A percentile compares a stretch with the other conserved stretches of the same genome.
These are phyloP conservation scores for Augochlorella aurata DNA, from an alignment of 2,888 invertebrate species.

Conservation along the genomic window DNA sequence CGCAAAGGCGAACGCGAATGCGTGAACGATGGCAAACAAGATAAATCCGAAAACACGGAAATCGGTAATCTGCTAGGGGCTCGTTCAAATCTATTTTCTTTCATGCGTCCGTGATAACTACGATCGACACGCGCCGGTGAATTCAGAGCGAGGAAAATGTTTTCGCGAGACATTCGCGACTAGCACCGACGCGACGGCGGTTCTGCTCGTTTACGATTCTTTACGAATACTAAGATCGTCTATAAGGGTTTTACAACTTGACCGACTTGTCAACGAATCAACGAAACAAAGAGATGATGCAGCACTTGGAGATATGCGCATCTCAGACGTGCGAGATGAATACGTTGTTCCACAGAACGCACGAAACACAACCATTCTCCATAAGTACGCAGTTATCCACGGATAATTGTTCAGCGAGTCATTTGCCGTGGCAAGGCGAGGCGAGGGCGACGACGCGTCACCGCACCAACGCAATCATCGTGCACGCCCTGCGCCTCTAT, in stretches of 20 bases:
- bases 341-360: neutral
- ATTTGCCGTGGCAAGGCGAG: constrained; percentile 8
- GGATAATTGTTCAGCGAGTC: constrained; percentile 6
- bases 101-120: neutral
- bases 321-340: neutral
- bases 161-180: neutral
- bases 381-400: constrained; percentile 28
- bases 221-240: too few species aligned
- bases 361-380: constrained; percentile 11
- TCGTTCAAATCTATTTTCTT: neutral
- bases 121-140: neutral
- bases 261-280: too few species aligned
- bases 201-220: too few species aligned
- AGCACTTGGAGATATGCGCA: constrained; percentile 1
- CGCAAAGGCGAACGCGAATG: neutral
- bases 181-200: neutral
- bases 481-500: neutral
- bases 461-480: neutral
- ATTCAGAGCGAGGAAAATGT: neutral
- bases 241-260: too few species aligned
- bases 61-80: neutral
- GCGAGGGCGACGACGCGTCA: constrained; percentile 27
- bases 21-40: neutral
- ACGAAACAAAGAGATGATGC: too few species aligned
- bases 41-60: neutral